phyloP scores from a whole-genome alignment of 1,140 invertebrate genomes.

The Drosophila eugracilis region DNA sequence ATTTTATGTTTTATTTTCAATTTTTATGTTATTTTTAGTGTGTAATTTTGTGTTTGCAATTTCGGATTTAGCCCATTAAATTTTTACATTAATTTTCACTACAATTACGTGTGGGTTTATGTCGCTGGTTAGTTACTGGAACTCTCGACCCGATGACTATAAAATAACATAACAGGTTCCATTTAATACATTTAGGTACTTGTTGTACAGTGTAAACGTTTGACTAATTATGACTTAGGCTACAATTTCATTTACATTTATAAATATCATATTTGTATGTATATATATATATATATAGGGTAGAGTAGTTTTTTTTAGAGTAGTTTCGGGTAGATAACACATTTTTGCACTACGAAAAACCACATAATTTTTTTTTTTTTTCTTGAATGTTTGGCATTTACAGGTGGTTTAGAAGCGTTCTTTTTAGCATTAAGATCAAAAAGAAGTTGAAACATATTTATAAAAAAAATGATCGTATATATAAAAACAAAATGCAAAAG shows the following conservation, averaged over 20 bases:
- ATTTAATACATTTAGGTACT: conserved; percentile 72
- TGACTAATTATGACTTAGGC: conserved; percentile 62
- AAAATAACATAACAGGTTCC: conserved; percentile 73
- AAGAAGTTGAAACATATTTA: conserved; percentile 17
- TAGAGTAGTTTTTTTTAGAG: no score
- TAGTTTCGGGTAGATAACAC: conserved; percentile 47
- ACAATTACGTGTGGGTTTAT: conserved; percentile 50
- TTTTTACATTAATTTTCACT: conserved; percentile 61
- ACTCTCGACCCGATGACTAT: conserved; percentile 52
- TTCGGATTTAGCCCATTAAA: conserved; percentile 43
- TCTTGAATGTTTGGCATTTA: conserved; percentile 35
- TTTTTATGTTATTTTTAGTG: conserved; percentile 33
- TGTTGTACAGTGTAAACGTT: conserved; percentile 59
- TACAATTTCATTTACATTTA: conserved; percentile 69
- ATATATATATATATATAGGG: conserved; percentile 64
- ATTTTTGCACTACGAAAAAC: conserved; percentile 34
- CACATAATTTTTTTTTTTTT: conserved; percentile 26
- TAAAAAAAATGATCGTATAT: conserved; percentile 42
- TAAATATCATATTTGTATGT: conserved; percentile 53
- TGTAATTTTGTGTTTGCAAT: conserved; percentile 28
- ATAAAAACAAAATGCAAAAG: conserved; percentile 60
- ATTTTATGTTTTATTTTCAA: conserved; percentile 57
- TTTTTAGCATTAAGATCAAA: conserved; percentile 15
- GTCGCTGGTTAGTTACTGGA: conserved; percentile 70
- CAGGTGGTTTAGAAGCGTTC: conserved; percentile 37